phyloP scores from a whole-genome alignment of 2,113 vertebrate species.

The Mohoua ochrocephala region DNA sequence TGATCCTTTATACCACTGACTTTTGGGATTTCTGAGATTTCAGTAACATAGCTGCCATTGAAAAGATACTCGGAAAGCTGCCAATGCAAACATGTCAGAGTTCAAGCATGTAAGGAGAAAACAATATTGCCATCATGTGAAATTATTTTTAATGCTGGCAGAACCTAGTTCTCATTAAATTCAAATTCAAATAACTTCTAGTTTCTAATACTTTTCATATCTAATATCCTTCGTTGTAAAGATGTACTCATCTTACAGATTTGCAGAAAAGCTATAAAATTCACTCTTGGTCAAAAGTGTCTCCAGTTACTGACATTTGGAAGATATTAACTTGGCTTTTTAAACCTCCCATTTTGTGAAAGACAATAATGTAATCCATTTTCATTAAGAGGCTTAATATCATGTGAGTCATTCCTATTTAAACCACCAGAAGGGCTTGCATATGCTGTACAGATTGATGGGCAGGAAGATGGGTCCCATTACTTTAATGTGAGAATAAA shows the following conservation, averaged over 20 bases:
- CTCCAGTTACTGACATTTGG: constrained; percentile 17
- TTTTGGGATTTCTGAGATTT: not conserved
- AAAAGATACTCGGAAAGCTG: not conserved
- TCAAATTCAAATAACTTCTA: not conserved
- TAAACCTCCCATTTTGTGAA: constrained; percentile 31
- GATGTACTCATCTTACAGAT: not conserved
- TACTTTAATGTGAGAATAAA: constrained; percentile 29
- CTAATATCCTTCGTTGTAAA: not conserved
- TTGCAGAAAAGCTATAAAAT: not conserved
- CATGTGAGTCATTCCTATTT: constrained; percentile 45
- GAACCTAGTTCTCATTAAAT: not conserved
- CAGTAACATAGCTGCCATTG: not conserved
- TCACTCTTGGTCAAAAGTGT: not conserved
- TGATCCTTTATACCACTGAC: not conserved
- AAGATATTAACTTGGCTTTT: constrained; percentile 33
- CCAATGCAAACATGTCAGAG: not conserved
- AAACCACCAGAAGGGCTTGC: constrained; percentile 29
- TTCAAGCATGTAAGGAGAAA: not conserved
- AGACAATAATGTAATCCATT: constrained; percentile 39
- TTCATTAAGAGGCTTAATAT: constrained; percentile 44
- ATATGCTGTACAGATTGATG: constrained; percentile 44
- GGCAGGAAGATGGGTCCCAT: constrained; percentile 22
- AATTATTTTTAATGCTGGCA: not conserved
- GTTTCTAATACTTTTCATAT: not conserved
- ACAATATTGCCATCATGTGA: not conserved